Conservation (phyloP, 2,113 vertebrate genomes). For the Pseudonaja textilis region DNA sequence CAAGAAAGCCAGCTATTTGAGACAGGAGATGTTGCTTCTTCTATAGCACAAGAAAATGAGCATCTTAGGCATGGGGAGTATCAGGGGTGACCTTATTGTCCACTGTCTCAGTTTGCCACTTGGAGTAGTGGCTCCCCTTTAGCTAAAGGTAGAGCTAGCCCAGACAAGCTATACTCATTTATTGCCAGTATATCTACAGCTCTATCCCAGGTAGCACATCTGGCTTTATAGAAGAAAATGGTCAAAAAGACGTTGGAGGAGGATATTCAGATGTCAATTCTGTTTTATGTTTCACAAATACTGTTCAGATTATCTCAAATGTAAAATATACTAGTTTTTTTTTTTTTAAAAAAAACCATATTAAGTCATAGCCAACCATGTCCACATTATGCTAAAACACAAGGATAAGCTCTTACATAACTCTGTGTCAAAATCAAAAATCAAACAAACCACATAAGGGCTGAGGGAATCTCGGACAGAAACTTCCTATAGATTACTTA, state of each 20-base stretch:
- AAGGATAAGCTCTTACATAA: neutral
- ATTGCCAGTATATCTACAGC: neutral
- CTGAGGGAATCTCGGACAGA: neutral
- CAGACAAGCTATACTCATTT: neutral
- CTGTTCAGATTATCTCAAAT: neutral
- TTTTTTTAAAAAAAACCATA: neutral
- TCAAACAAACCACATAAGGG: neutral
- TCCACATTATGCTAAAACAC: neutral
- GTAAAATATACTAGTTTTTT: neutral
- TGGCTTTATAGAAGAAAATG: neutral
- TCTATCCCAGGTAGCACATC: neutral
- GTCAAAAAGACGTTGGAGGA: neutral
- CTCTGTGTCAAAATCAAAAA: neutral
- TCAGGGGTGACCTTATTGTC: neutral
- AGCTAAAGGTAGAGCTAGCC: neutral
- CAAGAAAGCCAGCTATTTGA: neutral
- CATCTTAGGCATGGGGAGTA: neutral
- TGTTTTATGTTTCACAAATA: neutral
- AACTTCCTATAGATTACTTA: neutral
- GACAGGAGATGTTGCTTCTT: neutral
- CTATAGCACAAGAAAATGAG: neutral
- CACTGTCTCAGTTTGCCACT: neutral
- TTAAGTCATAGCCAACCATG: neutral
- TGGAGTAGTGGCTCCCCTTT: neutral
- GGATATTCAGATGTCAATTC: neutral